phyloP scores from a whole-genome alignment of 2,113 vertebrate species.

The Ctenomys sociabilis region DNA sequence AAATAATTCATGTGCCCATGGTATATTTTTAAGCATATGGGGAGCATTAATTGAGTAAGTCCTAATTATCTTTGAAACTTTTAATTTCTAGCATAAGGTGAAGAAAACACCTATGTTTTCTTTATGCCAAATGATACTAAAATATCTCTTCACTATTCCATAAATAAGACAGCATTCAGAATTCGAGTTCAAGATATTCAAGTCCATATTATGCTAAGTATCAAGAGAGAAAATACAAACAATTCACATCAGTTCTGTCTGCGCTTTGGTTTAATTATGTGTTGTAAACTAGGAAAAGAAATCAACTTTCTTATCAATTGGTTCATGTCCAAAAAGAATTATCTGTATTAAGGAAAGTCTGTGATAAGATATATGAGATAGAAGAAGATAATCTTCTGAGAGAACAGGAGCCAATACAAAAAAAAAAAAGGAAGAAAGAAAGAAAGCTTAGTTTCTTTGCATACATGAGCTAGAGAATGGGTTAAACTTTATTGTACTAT shows the following conservation, averaged over 20 bases:
- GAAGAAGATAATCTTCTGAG: conserved; percentile 14
- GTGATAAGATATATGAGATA: background rate
- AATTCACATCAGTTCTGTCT: background rate
- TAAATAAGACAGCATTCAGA: background rate
- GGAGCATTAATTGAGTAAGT: background rate
- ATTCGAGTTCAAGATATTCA: background rate
- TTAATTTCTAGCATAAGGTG: background rate
- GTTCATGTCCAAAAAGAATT: background rate
- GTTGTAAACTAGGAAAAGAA: background rate
- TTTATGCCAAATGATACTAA: background rate
- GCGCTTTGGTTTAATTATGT: background rate
- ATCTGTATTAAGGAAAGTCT: conserved; percentile 42
- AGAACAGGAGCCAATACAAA: background rate
- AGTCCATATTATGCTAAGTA: background rate
- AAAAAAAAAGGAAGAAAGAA: background rate
- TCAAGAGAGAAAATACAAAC: background rate
- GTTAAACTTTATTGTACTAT: background rate
- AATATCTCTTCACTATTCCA: conserved; percentile 1
- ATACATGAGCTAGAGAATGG: background rate
- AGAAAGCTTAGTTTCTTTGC: background rate
- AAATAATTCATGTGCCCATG: background rate
- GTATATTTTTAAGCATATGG: conserved; percentile 44
- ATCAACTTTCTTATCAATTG: background rate
- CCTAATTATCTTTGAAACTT: conserved; percentile 50
- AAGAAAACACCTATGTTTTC: background rate